Conservation (phyloP, 1,140 invertebrate genomes). For the Limonius californicus region DNA sequence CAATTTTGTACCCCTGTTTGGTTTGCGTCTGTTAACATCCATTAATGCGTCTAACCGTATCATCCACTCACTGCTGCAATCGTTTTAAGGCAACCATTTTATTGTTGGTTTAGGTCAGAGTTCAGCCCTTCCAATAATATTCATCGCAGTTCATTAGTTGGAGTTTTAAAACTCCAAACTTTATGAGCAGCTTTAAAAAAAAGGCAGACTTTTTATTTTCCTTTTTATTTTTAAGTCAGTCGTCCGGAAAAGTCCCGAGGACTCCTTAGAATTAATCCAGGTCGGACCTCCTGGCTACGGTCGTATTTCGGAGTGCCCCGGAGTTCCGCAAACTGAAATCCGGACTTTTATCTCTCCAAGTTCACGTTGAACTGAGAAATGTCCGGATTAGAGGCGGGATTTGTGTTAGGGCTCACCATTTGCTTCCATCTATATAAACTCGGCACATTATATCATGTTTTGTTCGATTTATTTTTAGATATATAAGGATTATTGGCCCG, state of each 20-base stretch:
- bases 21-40: too few species aligned
- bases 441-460: slow-evolving; percentile 8
- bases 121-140: too few species aligned
- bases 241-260: background rate
- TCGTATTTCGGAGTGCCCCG: slow-evolving; percentile 2
- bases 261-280: slow-evolving; percentile 11
- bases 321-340: slow-evolving; percentile 12
- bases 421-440: slow-evolving; percentile 8
- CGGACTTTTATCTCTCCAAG: slow-evolving; percentile 13
- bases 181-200: too few species aligned
- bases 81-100: too few species aligned
- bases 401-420: slow-evolving; percentile 7
- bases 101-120: too few species aligned
- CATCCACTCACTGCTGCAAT: too few species aligned
- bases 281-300: slow-evolving; percentile 7
- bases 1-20: too few species aligned
- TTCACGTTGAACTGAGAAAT: slow-evolving; percentile 15
- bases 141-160: too few species aligned
- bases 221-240: too few species aligned
- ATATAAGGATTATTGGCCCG: background rate
- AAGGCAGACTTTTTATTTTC: too few species aligned
- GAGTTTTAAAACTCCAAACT: too few species aligned
- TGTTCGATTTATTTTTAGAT: slow-evolving; percentile 7
- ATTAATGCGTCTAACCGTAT: too few species aligned
- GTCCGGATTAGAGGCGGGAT: slow-evolving; percentile 3